Evolutionary conservation across 2,888 invertebrate species (phyloP), one percentile per base, ranked within the genome.

Genomic region (Polyommatus iphigenia): DNA sequence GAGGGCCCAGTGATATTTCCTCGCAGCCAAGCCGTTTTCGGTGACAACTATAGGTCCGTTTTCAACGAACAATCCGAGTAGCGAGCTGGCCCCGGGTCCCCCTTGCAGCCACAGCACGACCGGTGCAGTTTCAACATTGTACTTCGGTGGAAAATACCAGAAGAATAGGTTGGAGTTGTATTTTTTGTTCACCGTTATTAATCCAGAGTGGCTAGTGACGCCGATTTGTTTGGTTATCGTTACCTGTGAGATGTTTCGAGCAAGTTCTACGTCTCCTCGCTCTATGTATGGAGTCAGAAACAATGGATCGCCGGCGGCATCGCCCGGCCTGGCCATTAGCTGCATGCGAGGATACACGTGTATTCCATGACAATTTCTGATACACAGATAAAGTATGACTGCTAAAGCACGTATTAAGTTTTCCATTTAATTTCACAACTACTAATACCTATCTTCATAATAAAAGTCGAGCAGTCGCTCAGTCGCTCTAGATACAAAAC

Each of bases 91-190:
- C 0, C 95, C 95, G 0, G 95, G 95, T 0, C 95, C 95, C 0
- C 95, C 95, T 87, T 95, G 95, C 0, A 95, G 88, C 95, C 95
- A 95, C 2, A 95, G 84, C 0, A 95, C 78, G 0, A 95, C 87
- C 0, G 95, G 95, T 0, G 95, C 94, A 3, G 86, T 84, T 50
- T 85, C 82, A 18, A 86, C 84, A 71, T 89, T 88, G 7, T 86
- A 88, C 83, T 92, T 89, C 0, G 95, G 90, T 20, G 95, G 95
- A 83, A 96, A 96, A 83, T 95, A 96, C 96, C 96, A 96, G 87
- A 96, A 96, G 86, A 95, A 96, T 80, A 95, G 87, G 86, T 96
- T 95, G 3, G 95, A 95, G 78, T 95, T 89, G 82, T 88, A 93
- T 4, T 87, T 88, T 80, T 94, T 90, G 83, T 96, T 93, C 18